Evolutionary conservation across 92 coral and sea anemone species (phyloP), one percentile per base, ranked within the genome.

Genomic region (Porites rus): DNA sequence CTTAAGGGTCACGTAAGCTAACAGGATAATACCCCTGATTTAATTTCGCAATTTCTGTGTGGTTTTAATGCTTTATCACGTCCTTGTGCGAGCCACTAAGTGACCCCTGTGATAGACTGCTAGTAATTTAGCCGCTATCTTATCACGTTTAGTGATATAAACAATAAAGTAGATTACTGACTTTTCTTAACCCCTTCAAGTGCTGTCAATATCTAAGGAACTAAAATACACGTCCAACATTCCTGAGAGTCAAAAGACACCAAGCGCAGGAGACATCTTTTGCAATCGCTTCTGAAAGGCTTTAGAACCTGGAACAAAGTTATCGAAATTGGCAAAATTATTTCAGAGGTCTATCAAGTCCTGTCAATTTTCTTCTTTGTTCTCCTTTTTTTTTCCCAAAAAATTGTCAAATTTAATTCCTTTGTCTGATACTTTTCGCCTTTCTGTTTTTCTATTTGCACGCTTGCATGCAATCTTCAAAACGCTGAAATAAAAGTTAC

Each of bases 161-260:
- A 68, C 43, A 3, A 67, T 76, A 69, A 28, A 54, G 69, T 53
- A 19, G 38, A n/a, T 20, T 18, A 50, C 2, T 8, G 71, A 7
- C 50, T 60, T 71, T 65, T 79, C n/a, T 79, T 79, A 65, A 65
- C 73, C 83, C 56, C 51, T 79, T 21, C 38, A 20, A 17, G 50
- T 38, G 1, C 13, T 25, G 8, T 19, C 31, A 19, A 16, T 17
- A 28, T 10, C n/a, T 54, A 2, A 20, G 50, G 19, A 76, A 61
- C 18, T 11, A 13, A 10, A 22, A 28, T 6, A 16, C 54, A 43
- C 31, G 28, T 56, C 25, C 9, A 24, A 75, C 52, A 76, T 76
- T 76, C 80, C 68, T 54, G 51, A 22, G 72, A 14, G 17, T 1
- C 24, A 59, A 76, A 58, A 75, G 25, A 54, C 0, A 38, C 43